Evolutionary conservation across 2,888 invertebrate genomes (phyloP), one percentile per base, ranked within the genome.

Genomic region (Aricia artaxerxes): DNA sequence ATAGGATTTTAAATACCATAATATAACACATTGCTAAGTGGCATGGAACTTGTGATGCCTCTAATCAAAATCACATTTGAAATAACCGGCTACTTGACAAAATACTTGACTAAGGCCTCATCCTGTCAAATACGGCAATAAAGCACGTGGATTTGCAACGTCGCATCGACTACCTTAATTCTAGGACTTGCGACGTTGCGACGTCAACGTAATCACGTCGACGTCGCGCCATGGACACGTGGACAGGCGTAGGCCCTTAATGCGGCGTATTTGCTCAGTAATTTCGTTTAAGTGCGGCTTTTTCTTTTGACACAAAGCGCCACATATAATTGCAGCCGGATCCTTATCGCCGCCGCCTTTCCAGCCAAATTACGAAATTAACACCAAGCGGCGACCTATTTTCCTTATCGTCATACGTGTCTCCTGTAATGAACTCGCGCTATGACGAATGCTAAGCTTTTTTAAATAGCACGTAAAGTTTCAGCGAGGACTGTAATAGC

Each of bases 261-360:
- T 85, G 83, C 83, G 81, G 83, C 84, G 84, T 89, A 88, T 91
- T 90, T 89, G 87, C 88, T 87, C 84, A 86, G 89, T 89, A 89
- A 91, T 92, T 91, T 87, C 79, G 83, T 83, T 84, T 85, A 89
- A 91, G 85, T 89, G 87, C 86, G 87, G 86, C 86, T 84, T 88
- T 85, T 86, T 83, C 82, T 85, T 89, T 88, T 86, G 87, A 88
- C 87, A 87, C 84, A 88, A 88, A 90, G 87, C 85, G 83, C 85
- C 85, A 85, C 86, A 87, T 83, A 85, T 93, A 91, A 92, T 92
- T 92, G 90, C 87, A 89, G 85, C 86, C 87, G 86, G 92, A 92
- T 92, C 83, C 84, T 89, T 91, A 92, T 92, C 91, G 85, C 82
- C 84, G 83, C 87, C 88, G 88, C 88, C 87, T 88, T 89, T 83